Evolutionary conservation across 2,888 invertebrate species (phyloP).

Genomic region (Melipona beecheii): DNA sequence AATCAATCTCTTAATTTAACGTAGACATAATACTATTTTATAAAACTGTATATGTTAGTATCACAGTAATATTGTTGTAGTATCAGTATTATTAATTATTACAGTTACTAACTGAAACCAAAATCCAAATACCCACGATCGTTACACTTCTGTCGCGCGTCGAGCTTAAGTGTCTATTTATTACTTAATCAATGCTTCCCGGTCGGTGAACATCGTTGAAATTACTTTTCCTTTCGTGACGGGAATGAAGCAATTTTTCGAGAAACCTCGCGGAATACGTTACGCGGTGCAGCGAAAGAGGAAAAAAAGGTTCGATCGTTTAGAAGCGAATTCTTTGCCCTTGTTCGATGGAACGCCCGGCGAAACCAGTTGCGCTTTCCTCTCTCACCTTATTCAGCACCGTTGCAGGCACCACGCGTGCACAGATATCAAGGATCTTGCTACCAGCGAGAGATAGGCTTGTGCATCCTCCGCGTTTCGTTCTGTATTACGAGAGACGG

Average conservation of each 20-base stretch:
- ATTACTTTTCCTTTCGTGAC: not conserved
- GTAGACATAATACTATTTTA: too few species aligned
- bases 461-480: slow-evolving; percentile 34
- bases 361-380: slow-evolving; percentile 43
- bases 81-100: too few species aligned
- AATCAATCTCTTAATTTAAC: too few species aligned
- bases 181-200: not conserved
- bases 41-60: too few species aligned
- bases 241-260: slow-evolving; percentile 13
- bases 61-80: too few species aligned
- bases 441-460: not conserved
- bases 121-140: too few species aligned
- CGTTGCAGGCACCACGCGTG: not conserved
- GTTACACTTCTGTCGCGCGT: too few species aligned
- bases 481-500: slow-evolving; percentile 52
- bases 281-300: not conserved
- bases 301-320: not conserved
- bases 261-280: slow-evolving; percentile 5
- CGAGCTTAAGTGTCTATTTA: too few species aligned
- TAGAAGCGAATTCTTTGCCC: slow-evolving; percentile 22
- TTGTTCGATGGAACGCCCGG: slow-evolving; percentile 14
- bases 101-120: too few species aligned
- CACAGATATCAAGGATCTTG: slow-evolving; percentile 33
- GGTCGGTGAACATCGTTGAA: not conserved
- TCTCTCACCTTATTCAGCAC: slow-evolving; percentile 52